Evolutionary conservation across 2,888 invertebrate genomes (phyloP).

Genomic region (Caenorhabditis sulstoni): DNA sequence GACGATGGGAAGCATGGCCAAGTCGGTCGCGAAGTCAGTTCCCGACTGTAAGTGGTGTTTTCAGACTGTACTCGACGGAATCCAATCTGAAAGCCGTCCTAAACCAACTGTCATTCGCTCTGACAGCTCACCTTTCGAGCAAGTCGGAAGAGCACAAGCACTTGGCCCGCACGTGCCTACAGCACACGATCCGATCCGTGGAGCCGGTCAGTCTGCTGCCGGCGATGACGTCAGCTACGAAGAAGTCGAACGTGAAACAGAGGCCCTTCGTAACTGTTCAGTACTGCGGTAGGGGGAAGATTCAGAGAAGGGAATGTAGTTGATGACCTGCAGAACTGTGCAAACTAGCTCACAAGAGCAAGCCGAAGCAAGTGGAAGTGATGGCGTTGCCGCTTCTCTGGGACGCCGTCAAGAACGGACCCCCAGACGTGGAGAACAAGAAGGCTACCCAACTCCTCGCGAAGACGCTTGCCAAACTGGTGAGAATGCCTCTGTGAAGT

Average conservation of each 20-base stretch:
- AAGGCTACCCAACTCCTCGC: slow-evolving; percentile 51
- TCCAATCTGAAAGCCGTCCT: slow-evolving; percentile 67
- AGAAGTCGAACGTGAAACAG: slow-evolving; percentile 69
- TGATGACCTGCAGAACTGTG: slow-evolving; percentile 55
- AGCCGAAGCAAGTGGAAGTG: slow-evolving; percentile 71
- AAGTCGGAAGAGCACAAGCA: slow-evolving; percentile 71
- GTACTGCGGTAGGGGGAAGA: slow-evolving; percentile 30
- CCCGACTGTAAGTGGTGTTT: neutral
- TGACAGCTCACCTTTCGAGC: slow-evolving; percentile 67
- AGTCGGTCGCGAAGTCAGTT: slow-evolving; percentile 27
- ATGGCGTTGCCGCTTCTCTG: slow-evolving; percentile 66
- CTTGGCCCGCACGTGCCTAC: slow-evolving; percentile 60
- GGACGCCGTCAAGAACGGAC: slow-evolving; percentile 60
- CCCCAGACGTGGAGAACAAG: slow-evolving; percentile 65
- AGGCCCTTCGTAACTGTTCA: slow-evolving; percentile 60
- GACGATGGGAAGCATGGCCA: slow-evolving; percentile 64
- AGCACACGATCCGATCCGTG: slow-evolving; percentile 62
- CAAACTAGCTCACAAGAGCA: slow-evolving; percentile 55
- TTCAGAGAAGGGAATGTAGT: neutral
- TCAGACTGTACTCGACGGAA: slow-evolving; percentile 68
- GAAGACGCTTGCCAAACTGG: slow-evolving; percentile 59
- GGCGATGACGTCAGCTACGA: slow-evolving; percentile 65
- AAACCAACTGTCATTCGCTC: slow-evolving; percentile 64
- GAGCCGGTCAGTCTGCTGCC: slow-evolving; percentile 64
- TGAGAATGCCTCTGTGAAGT: too few species aligned